These are phyloP conservation scores for human DNA, from an alignment of 2,113 vertebrate species.

Conservation along the genomic window DNA sequence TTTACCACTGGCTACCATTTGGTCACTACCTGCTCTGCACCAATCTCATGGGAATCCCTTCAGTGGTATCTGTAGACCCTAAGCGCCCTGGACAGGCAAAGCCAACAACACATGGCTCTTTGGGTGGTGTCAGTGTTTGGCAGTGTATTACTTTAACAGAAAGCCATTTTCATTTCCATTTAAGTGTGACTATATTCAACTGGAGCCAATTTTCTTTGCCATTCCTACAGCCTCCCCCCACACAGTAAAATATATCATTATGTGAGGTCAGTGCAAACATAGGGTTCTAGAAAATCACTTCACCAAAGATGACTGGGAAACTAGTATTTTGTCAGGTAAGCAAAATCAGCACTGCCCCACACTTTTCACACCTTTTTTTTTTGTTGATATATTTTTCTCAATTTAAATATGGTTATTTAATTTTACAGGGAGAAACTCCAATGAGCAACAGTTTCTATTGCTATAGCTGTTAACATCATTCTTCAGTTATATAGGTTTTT, in stretches of 20 bases:
- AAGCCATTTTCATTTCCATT: not conserved
- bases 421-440: not conserved
- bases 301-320: not conserved
- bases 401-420: not conserved
- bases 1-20: not conserved
- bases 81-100: not conserved
- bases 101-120: not conserved
- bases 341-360: not conserved
- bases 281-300: not conserved
- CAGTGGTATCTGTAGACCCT: rapidly evolving
- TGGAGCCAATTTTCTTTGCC: not conserved
- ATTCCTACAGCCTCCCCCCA: not conserved
- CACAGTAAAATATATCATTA: not conserved
- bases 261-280: not conserved
- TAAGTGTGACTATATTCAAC: not conserved
- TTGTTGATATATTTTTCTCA: not conserved
- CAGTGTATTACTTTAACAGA: not conserved
- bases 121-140: no score
- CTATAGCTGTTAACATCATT: not conserved
- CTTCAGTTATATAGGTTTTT: not conserved
- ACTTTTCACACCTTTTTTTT: not conserved
- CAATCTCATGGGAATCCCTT: not conserved
- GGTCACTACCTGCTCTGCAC: rapidly evolving
- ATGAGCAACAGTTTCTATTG: not conserved
- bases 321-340: not conserved